Conservation (phyloP, 2,888 invertebrate species). For the Himalopsyche kuldschensis region DNA sequence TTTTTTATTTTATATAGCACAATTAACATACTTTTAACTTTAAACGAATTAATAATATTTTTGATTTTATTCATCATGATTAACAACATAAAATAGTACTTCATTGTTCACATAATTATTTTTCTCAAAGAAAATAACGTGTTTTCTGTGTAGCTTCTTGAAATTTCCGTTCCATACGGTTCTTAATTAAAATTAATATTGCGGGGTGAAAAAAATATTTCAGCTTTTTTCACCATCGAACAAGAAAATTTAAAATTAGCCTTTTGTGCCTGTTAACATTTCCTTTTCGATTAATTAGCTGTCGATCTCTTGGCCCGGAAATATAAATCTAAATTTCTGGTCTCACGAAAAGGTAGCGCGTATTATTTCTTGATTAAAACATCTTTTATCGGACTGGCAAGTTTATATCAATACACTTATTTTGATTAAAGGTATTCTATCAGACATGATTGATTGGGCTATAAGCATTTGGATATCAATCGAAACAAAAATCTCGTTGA, state of each 20-base stretch:
- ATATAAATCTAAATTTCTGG: conserved; percentile 13
- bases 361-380: not conserved
- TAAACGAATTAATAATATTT: too few relatives aligned
- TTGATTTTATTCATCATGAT: too few relatives aligned
- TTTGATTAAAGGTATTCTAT: too few relatives aligned
- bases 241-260: not conserved
- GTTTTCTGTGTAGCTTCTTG: not conserved
- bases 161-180: not conserved
- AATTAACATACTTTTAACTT: too few relatives aligned
- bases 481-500: too few relatives aligned
- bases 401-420: too few relatives aligned
- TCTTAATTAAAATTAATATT: not conserved
- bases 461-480: too few relatives aligned
- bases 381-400: too few relatives aligned
- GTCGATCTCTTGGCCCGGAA: conserved; percentile 13
- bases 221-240: not conserved
- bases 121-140: not conserved
- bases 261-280: not conserved
- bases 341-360: not conserved
- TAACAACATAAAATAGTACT: too few relatives aligned
- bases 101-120: too few relatives aligned
- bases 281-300: conserved; percentile 13
- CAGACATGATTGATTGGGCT: too few relatives aligned
- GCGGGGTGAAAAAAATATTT: not conserved
- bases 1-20: too few relatives aligned